Evolutionary conservation across 2,888 invertebrate species (phyloP), one percentile per base, ranked within the genome.

Genomic region (Tenthredo distinguenda): DNA sequence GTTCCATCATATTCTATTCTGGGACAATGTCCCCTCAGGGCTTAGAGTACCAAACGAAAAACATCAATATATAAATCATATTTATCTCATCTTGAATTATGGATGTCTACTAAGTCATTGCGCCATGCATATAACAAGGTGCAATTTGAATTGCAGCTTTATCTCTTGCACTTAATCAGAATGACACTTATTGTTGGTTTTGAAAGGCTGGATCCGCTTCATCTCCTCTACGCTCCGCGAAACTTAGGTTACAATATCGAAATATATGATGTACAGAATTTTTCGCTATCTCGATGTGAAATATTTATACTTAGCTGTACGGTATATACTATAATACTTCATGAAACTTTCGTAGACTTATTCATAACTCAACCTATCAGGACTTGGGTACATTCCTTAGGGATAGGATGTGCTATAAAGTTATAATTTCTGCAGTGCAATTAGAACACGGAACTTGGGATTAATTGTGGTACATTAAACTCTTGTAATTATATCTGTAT

Each of bases 361-460:
- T n/a, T 55, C n/a, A 55, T 7, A n/a, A 7, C 55, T n/a, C 9
- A 12, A 62, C 26, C 12, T 31, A 2, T 31, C 62, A 21, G 0
- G 26, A 62, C 21, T 6, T 62, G n/a, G 55, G 55, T 55, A n/a
- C 21, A 62, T 21, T 15, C 12, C 12, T 21, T 31, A 10, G 62
- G 26, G 9, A 62, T 10, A 12, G 21, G 12, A 62, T 21, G 10
- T 62, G 26, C 21, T 26, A 6, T 68, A 68, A 34, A 12, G 26
- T 68, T 5, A 18, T 68, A 18, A 68, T 68, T 68, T 34, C 34
- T 34, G 0, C 34, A 15, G 26, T 12, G 68, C 68, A 68, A 68
- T 68, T 68, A 34, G 68, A 68, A 68, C 68, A 34, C 34, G 68
- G 68, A 34, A 68, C 68, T 68, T 34, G 68, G 34, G 34, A 68